Percentiles rank a stretch among this genome's conserved stretches.
Conservation (phyloP, 2,113 vertebrate genomes). For the Tychaedon coryphoeus region DNA sequence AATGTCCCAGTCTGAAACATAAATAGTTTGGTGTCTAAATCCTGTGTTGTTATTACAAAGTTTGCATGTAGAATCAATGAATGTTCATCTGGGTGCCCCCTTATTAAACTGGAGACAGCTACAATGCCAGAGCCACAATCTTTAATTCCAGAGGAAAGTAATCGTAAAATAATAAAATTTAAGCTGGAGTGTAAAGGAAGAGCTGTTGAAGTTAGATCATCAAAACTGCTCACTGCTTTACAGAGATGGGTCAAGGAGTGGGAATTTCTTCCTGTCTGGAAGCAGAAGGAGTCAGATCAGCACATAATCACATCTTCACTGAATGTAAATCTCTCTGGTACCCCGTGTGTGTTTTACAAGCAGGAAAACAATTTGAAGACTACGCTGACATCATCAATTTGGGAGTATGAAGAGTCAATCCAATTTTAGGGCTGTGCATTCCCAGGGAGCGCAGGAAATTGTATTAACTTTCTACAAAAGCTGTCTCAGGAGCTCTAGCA, state of each 20-base stretch:
- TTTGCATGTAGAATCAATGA: background rate
- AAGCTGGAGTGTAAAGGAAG: background rate
- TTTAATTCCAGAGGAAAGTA: background rate
- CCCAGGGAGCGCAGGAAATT: background rate
- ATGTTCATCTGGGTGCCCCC: background rate
- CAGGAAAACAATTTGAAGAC: background rate
- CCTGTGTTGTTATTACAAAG: background rate
- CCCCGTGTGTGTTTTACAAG: background rate
- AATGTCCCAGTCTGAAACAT: background rate
- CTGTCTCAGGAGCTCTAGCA: slow-evolving; percentile 6
- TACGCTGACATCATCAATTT: slow-evolving; percentile 14
- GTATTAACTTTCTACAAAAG: slow-evolving; percentile 14
- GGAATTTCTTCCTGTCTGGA: background rate
- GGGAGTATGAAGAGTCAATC: background rate
- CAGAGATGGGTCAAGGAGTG: background rate
- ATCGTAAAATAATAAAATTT: background rate
- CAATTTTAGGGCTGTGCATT: background rate
- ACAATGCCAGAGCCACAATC: background rate
- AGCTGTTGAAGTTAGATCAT: background rate
- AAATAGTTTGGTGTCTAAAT: background rate
- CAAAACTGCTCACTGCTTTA: background rate
- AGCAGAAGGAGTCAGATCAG: background rate
- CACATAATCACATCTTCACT: background rate
- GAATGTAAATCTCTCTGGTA: background rate
- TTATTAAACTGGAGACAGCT: background rate